phyloP scores from a whole-genome alignment of 2,113 vertebrate genomes.

The Phycodurus eques region DNA sequence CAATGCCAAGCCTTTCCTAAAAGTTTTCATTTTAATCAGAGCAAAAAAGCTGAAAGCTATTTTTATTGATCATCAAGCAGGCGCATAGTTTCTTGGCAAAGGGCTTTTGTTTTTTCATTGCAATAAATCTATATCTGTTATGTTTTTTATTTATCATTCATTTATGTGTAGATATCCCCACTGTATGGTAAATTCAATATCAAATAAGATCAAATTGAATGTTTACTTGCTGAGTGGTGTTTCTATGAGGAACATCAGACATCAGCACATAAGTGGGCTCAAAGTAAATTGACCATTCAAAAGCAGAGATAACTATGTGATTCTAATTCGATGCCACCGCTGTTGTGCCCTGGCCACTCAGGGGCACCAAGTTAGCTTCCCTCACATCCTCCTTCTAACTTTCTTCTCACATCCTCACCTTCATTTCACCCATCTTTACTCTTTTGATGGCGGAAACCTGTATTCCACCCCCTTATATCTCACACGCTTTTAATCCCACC shows the following conservation, averaged over 20 bases:
- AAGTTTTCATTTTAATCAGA: neutral
- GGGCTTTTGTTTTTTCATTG: neutral
- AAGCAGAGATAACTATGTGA: neutral
- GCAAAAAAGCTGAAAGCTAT: neutral
- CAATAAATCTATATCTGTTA: neutral
- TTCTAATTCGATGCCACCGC: neutral
- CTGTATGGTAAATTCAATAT: too few species aligned
- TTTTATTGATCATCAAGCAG: neutral
- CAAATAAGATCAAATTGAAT: neutral
- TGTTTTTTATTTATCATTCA: too few species aligned
- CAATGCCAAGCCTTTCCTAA: neutral
- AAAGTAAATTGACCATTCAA: neutral
- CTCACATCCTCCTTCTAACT: neutral
- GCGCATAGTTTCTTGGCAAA: neutral
- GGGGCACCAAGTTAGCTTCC: neutral
- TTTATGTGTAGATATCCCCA: too few species aligned
- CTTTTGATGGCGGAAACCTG: neutral
- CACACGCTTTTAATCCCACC: neutral
- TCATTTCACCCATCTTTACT: neutral
- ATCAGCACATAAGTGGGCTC: too few species aligned
- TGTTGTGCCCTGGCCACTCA: neutral
- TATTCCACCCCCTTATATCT: conserved; percentile 1
- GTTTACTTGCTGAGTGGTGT: neutral
- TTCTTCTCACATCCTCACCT: neutral
- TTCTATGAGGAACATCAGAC: neutral